These are phyloP conservation scores for Pelecanoides urinatrix DNA, from an alignment of 2,113 vertebrate species.

Conservation along the genomic window DNA sequence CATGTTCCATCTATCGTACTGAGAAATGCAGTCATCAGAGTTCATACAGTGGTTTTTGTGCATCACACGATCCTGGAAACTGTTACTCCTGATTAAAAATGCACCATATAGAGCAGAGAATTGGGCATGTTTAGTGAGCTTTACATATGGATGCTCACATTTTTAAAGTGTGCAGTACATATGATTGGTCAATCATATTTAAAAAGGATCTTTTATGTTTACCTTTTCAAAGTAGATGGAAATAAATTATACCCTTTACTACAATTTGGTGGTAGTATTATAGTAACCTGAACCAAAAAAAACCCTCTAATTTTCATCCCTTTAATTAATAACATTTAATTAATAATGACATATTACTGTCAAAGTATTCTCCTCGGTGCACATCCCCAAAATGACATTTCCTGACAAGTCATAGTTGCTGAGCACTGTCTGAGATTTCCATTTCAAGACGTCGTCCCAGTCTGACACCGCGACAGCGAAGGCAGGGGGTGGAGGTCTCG, in stretches of 20 bases:
- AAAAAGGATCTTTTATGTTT: background rate
- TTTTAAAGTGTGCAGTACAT: background rate
- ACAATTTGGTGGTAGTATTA: background rate
- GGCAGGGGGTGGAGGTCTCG: rapidly evolving
- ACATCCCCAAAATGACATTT: background rate
- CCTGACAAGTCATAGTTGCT: background rate
- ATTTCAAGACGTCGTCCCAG: rapidly evolving
- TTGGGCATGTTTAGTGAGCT: background rate
- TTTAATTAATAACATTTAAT: background rate
- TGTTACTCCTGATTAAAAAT: background rate
- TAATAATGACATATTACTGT: background rate
- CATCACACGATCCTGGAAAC: background rate
- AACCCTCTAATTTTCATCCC: background rate
- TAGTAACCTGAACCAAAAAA: background rate
- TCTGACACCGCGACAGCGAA: background rate
- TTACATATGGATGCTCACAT: background rate
- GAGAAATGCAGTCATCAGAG: background rate
- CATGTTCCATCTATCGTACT: background rate
- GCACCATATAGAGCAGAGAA: background rate
- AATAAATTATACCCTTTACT: background rate
- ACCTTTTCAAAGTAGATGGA: background rate
- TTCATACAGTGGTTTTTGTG: background rate
- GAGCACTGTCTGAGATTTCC: background rate
- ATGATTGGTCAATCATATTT: background rate
- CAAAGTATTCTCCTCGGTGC: background rate